Evolutionary conservation across 2,888 invertebrate species (phyloP).

Genomic region (Chymomyza procnemis): DNA sequence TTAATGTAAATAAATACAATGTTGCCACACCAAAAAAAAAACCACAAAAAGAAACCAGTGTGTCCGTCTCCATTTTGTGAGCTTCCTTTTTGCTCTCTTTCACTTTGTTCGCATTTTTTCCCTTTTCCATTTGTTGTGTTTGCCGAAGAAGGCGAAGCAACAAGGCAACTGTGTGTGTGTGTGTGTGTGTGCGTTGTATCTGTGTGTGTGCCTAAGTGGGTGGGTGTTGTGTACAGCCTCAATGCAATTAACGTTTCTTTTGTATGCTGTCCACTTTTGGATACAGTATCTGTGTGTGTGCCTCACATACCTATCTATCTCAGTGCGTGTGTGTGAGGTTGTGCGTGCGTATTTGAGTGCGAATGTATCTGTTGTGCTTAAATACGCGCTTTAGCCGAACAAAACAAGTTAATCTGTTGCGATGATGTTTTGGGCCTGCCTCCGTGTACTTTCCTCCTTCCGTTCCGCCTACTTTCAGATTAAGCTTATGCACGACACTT

Average conservation of each 20-base stretch:
- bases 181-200: not conserved
- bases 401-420: conserved; percentile 68
- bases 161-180: not conserved
- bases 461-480: not conserved
- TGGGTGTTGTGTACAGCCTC: conserved; percentile 29
- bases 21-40: not conserved
- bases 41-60: not conserved
- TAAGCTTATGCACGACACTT: not conserved
- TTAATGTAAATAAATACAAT: conserved; percentile 69
- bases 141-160: not conserved
- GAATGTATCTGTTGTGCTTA: conserved; percentile 12
- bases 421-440: conserved; percentile 18
- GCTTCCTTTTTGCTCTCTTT: not conserved
- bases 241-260: conserved; percentile 68
- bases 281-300: conserved; percentile 2
- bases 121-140: not conserved
- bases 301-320: not conserved
- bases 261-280: conserved; percentile 59
- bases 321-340: not conserved
- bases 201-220: conserved; percentile 2
- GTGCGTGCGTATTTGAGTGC: not conserved
- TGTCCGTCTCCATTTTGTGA: not conserved
- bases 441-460: not conserved
- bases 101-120: not conserved
- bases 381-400: conserved; percentile 45